Evolutionary conservation across 37 sponge, comb jelly and placozoan species (phyloP), one percentile per base, ranked within the genome.

Genomic region (Ianthella basta): DNA sequence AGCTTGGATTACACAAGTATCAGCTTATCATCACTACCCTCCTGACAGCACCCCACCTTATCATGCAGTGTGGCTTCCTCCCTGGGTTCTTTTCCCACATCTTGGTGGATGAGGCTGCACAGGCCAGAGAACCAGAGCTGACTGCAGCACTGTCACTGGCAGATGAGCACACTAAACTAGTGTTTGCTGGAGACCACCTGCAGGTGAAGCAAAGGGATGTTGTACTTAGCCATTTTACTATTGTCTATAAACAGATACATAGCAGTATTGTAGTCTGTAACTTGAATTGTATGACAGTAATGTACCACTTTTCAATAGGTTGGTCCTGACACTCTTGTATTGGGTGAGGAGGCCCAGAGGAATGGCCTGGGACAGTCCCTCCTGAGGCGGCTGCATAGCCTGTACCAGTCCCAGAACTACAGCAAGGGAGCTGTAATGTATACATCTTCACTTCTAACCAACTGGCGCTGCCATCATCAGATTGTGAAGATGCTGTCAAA

Each of bases 281-380:
- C n/a, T n/a, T n/a, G n/a, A n/a, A n/a, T n/a, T n/a, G n/a, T n/a
- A n/a, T n/a, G n/a, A n/a, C n/a, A n/a, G n/a, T n/a, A n/a, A n/a
- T n/a, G n/a, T n/a, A n/a, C n/a, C n/a, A n/a, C n/a, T n/a, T n/a
- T n/a, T n/a, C n/a, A 6, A 10, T 63, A 91, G 91, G 87, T 91
- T 38, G 91, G 91, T 70, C 91, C 91, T 72, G 80, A 59, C 5
- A 55, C 80, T 35, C 80, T 91, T 25, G 91, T 91, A 20, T 65
- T 87, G 12, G 91, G 91, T 23, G 84, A 87, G 6, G 30, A 57
- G 23, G 38, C 91, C 27, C 80, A 57, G 35, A n/a, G 75, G 80
- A 57, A 90, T 68, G 87, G 87, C 63, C 54, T 90, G 34, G 66
- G 57, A 32, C 23, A 33, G n/a, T 92, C 92, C 1, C 70, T 91